These are phyloP conservation scores for Lasioglossum lativentre DNA, from an alignment of 2,888 invertebrate genomes.

Conservation along the genomic window DNA sequence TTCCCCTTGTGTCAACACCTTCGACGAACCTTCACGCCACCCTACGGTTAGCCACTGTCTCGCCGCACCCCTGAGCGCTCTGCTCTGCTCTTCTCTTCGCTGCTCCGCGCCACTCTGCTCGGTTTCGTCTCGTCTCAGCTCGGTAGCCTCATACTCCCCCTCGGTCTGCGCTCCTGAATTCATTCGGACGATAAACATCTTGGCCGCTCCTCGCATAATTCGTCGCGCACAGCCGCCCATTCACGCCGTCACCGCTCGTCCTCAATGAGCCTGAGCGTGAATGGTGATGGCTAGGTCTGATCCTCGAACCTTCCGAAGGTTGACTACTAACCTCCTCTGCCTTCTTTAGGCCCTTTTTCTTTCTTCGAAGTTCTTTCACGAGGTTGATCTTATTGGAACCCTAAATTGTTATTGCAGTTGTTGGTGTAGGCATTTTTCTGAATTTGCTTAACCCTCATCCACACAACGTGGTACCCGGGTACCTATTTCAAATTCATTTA, in stretches of 20 bases:
- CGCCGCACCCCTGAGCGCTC: slow-evolving; percentile 57
- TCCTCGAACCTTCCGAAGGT: not conserved
- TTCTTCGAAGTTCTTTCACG: not conserved
- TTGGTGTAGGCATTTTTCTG: too few relatives aligned
- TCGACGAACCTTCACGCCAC: slow-evolving; percentile 73
- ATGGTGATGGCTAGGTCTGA: slow-evolving; percentile 50
- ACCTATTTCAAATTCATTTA: too few relatives aligned
- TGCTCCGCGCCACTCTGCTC: slow-evolving; percentile 24
- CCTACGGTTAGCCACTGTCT: slow-evolving; percentile 63
- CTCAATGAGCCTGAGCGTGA: slow-evolving; percentile 63
- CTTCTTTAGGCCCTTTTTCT: not conserved
- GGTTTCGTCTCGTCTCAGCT: slow-evolving; percentile 12
- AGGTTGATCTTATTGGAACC: not conserved
- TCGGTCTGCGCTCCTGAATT: slow-evolving; percentile 71
- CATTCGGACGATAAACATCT: slow-evolving; percentile 80
- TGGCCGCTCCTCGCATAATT: slow-evolving; percentile 75
- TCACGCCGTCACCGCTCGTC: slow-evolving; percentile 63
- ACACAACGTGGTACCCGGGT: too few relatives aligned
- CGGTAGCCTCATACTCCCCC: slow-evolving; percentile 61
- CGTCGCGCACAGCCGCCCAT: slow-evolving; percentile 71
- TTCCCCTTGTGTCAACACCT: slow-evolving; percentile 81
- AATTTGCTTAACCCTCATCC: too few relatives aligned
- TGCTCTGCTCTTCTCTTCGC: slow-evolving; percentile 29
- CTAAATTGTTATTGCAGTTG: not conserved
- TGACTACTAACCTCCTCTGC: not conserved